phyloP scores from a whole-genome alignment of 2,888 invertebrate genomes.

The Coelogynopora nodosa region DNA sequence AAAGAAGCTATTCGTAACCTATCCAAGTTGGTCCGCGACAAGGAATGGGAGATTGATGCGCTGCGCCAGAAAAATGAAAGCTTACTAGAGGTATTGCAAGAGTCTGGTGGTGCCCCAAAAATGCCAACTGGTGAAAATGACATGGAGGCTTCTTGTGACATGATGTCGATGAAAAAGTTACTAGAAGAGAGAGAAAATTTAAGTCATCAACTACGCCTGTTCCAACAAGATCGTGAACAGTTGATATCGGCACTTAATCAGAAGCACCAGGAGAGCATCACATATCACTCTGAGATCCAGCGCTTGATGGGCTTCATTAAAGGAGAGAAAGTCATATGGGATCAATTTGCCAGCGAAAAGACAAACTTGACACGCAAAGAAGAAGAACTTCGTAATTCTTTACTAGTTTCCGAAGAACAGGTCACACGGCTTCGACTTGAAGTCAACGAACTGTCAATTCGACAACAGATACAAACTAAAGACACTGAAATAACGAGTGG shows the following conservation, averaged over 20 bases:
- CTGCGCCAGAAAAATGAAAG: slow-evolving; percentile 60
- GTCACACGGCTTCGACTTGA: neutral
- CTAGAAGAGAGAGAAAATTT: slow-evolving; percentile 60
- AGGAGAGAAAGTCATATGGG: slow-evolving; percentile 52
- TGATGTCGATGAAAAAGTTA: slow-evolving; percentile 49
- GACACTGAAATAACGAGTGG: neutral
- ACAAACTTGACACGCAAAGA: slow-evolving; percentile 54
- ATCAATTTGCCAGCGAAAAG: slow-evolving; percentile 55
- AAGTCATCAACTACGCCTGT: slow-evolving; percentile 72
- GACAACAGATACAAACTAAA: neutral
- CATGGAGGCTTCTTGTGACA: neutral
- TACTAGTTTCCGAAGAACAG: slow-evolving; percentile 47
- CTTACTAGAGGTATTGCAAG: slow-evolving; percentile 57
- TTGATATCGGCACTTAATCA: slow-evolving; percentile 66
- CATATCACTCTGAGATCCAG: slow-evolving; percentile 80
- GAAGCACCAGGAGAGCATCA: slow-evolving; percentile 79
- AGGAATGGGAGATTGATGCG: slow-evolving; percentile 62
- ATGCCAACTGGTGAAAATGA: slow-evolving; percentile 47
- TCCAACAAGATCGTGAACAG: slow-evolving; percentile 61
- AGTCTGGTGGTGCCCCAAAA: slow-evolving; percentile 45
- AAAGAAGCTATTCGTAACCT: slow-evolving; percentile 61
- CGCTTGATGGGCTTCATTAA: slow-evolving; percentile 64
- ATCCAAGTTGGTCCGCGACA: slow-evolving; percentile 60
- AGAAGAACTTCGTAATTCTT: slow-evolving; percentile 52
- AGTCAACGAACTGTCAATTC: neutral